Evolutionary conservation across 2,113 vertebrate genomes (phyloP), one percentile per base, ranked within the genome.

Genomic region (Noctilio leporinus): DNA sequence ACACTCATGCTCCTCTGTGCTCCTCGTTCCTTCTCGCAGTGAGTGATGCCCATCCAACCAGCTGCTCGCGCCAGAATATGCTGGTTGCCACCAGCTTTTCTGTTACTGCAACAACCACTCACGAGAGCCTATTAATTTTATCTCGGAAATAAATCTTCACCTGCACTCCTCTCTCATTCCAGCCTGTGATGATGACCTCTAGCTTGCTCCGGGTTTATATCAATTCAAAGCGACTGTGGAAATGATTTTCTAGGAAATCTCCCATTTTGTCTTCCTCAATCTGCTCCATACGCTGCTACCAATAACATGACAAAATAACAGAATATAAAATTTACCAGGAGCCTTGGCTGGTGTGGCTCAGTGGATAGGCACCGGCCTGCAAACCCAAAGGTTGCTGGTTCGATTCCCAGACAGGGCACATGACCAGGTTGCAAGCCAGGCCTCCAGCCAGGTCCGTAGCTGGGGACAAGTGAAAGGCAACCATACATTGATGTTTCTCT

Each of bases 1-100:
- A 0, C 4, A 5, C 30, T 80, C 16, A 38, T 24, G 65, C n/a
- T 28, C 57, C 45, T 3, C 28, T 45, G 51, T 8, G 0, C 2
- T 43, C 38, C 59, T 11, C 4, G 0, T 73, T 77, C n/a, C 80
- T 45, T 24, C 24, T 24, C 83, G 38, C 40, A 75, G 35, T 26
- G 40, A 47, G 30, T 14, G 53, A 51, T 10, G 3, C 7, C 7
- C 70, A 38, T n/a, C 38, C 5, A 26, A 22, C 26, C 19, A 38
- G 12, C 10, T 10, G 17, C 28, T 15, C n/a, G 47, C 22, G 40
- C 12, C 33, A 30, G 59, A 62, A 28, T 2, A 24, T 0, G 38
- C 19, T 45, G 10, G 11, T 28, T n/a, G 35, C 30, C 11, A 14
- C 86, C 22, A 43, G 7, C 40, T 35, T 69, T 62, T 22, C 20